Conservation (phyloP, 2,797 vertebrate genomes). For the Gallinago nigripennis region DNA sequence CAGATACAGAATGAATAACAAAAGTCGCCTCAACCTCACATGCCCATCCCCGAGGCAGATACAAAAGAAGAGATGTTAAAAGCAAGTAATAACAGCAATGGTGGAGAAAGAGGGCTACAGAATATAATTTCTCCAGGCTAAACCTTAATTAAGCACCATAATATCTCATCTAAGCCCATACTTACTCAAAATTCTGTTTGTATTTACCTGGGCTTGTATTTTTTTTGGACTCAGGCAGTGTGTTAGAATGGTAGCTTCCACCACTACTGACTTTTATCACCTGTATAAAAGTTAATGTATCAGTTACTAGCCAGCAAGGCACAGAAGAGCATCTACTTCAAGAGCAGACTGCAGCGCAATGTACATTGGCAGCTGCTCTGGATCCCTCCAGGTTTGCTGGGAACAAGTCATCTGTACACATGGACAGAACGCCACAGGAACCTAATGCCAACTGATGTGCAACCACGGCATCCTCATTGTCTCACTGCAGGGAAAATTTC, state of each 20-base stretch:
- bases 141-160: background rate
- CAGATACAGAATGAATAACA: background rate
- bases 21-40: background rate
- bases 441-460: background rate
- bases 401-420: background rate
- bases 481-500: background rate
- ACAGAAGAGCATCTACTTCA: background rate
- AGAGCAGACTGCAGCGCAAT: rapidly evolving
- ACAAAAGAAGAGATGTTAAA: background rate
- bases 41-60: background rate
- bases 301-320: background rate
- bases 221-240: background rate
- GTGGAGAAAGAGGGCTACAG: background rate
- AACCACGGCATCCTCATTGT: background rate
- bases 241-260: background rate
- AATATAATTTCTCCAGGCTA: background rate
- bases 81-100: background rate
- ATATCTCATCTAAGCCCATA: background rate
- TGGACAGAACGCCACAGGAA: background rate
- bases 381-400: background rate
- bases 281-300: background rate
- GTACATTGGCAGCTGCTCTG: background rate
- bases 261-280: background rate
- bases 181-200: background rate
- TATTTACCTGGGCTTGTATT: background rate